Conservation (phyloP, 2,888 invertebrate genomes). For the Tinea pellionella region DNA sequence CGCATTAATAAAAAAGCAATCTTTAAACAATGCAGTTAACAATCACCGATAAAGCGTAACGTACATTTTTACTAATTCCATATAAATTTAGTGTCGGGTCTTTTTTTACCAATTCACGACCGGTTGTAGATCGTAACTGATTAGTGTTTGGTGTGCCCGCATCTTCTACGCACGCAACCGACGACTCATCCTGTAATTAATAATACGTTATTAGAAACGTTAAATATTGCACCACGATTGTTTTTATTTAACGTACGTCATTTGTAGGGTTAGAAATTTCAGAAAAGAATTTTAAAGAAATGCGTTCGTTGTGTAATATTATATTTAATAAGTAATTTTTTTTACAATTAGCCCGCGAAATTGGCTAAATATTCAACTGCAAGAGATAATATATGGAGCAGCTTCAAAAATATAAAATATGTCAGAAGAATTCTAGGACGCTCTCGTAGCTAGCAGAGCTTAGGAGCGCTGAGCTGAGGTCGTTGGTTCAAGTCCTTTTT, state of each 20-base stretch:
- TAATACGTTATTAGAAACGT: slow-evolving; percentile 50
- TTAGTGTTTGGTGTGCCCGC: slow-evolving; percentile 10
- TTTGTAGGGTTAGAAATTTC: background rate
- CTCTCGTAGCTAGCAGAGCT: too few relatives aligned
- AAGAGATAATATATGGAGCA: too few relatives aligned
- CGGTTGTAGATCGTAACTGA: slow-evolving; percentile 12
- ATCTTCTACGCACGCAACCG: slow-evolving; percentile 13
- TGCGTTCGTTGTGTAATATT: too few relatives aligned
- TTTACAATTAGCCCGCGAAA: too few relatives aligned
- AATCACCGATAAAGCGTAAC: slow-evolving; percentile 2
- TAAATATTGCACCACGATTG: slow-evolving; percentile 34
- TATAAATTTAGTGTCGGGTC: slow-evolving; percentile 21
- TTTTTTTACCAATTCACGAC: slow-evolving; percentile 61
- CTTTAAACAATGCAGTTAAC: slow-evolving; percentile 54
- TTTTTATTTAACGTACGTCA: slow-evolving; percentile 29
- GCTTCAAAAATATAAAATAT: too few relatives aligned
- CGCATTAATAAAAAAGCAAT: slow-evolving; percentile 57
- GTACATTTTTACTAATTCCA: slow-evolving; percentile 9
- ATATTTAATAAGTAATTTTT: too few relatives aligned
- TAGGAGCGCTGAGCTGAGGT: too few relatives aligned
- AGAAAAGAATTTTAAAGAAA: too few relatives aligned
- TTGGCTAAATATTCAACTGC: too few relatives aligned
- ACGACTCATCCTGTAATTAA: slow-evolving; percentile 44
- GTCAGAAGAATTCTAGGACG: too few relatives aligned
- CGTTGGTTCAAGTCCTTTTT: too few relatives aligned